Percentiles rank a stretch among this genome's conserved stretches.
These are phyloP conservation scores for Muschampia plurimacula DNA, from an alignment of 2,888 invertebrate species.

Conservation along the genomic window DNA sequence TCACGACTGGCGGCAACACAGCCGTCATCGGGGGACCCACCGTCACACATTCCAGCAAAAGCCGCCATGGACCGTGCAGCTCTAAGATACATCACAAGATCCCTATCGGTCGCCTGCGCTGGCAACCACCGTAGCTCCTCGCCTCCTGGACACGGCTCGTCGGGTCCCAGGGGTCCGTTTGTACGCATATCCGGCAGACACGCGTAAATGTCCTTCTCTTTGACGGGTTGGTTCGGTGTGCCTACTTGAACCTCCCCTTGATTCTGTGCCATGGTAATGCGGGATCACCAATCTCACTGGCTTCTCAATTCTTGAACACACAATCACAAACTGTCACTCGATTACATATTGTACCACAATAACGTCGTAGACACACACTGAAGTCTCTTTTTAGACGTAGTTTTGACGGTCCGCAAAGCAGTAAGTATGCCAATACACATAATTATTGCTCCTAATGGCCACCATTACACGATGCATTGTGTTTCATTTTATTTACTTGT, in stretches of 20 bases:
- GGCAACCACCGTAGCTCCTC: slow-evolving; percentile 98
- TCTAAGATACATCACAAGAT: slow-evolving; percentile 98
- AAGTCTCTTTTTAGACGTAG: slow-evolving; percentile 60
- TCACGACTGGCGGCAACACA: slow-evolving; percentile 98
- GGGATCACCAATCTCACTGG: slow-evolving; percentile 72
- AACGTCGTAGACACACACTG: slow-evolving; percentile 54
- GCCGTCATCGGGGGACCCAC: slow-evolving; percentile 98
- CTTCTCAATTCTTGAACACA: slow-evolving; percentile 63
- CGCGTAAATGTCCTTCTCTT: slow-evolving; percentile 80
- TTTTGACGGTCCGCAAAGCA: slow-evolving; percentile 72
- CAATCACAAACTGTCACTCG: slow-evolving; percentile 63
- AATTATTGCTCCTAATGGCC: slow-evolving; percentile 85
- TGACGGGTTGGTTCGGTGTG: slow-evolving; percentile 81
- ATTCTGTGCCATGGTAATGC: slow-evolving; percentile 82
- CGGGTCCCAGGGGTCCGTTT: slow-evolving; percentile 78
- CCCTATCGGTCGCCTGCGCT: slow-evolving; percentile 96
- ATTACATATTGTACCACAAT: slow-evolving; percentile 69
- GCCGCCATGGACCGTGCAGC: slow-evolving; percentile 99
- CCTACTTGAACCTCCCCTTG: slow-evolving; percentile 83
- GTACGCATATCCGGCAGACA: slow-evolving; percentile 85
- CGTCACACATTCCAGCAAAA: slow-evolving; percentile 99
- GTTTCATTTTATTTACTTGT: slow-evolving; percentile 70
- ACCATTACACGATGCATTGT: slow-evolving; percentile 85
- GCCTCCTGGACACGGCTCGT: slow-evolving; percentile 83
- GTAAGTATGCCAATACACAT: slow-evolving; percentile 85